A percentile compares a stretch with the other conserved stretches of the same genome.
Evolutionary conservation across 2,113 vertebrate species (phyloP).

Genomic region (Poecilia latipinna): DNA sequence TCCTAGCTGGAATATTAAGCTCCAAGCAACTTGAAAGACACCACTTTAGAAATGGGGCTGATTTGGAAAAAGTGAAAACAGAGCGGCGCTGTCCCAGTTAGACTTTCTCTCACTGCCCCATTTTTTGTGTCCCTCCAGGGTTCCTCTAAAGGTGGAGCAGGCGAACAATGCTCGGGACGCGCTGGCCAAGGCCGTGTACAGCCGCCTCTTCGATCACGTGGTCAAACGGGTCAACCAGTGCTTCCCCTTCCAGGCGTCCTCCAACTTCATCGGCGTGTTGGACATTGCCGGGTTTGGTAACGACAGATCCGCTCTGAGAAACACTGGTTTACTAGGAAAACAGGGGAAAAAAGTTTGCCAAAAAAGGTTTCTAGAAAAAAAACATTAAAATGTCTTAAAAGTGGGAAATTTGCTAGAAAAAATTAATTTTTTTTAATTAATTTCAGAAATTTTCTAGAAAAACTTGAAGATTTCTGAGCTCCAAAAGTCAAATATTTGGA

Average conservation of each 20-base stretch:
- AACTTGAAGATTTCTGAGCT: too few relatives aligned
- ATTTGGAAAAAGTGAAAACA: slow-evolving; percentile 9
- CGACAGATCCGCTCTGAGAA: not conserved
- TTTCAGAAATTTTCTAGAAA: too few relatives aligned
- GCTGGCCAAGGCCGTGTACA: slow-evolving; percentile 95
- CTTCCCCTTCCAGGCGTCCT: slow-evolving; percentile 93
- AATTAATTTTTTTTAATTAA: too few relatives aligned
- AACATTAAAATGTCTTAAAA: too few relatives aligned
- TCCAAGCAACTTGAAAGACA: slow-evolving; percentile 3
- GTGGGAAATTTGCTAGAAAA: too few relatives aligned
- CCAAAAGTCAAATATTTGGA: too few relatives aligned
- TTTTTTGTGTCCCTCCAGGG: slow-evolving; percentile 80
- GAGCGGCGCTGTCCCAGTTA: slow-evolving; percentile 53
- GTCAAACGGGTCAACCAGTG: slow-evolving; percentile 96
- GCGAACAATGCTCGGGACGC: slow-evolving; percentile 97
- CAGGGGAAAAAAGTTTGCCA: too few relatives aligned
- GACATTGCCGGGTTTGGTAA: slow-evolving; percentile 99
- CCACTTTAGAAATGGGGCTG: slow-evolving; percentile 32
- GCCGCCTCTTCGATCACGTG: slow-evolving; percentile 96
- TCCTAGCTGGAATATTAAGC: not conserved
- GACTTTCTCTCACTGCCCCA: slow-evolving; percentile 44
- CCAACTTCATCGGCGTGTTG: slow-evolving; percentile 95
- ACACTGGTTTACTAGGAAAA: too few relatives aligned
- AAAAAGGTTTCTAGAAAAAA: too few relatives aligned
- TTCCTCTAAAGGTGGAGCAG: slow-evolving; percentile 97